phyloP scores from a whole-genome alignment of 2,888 invertebrate species.

The Drosophila putrida region DNA sequence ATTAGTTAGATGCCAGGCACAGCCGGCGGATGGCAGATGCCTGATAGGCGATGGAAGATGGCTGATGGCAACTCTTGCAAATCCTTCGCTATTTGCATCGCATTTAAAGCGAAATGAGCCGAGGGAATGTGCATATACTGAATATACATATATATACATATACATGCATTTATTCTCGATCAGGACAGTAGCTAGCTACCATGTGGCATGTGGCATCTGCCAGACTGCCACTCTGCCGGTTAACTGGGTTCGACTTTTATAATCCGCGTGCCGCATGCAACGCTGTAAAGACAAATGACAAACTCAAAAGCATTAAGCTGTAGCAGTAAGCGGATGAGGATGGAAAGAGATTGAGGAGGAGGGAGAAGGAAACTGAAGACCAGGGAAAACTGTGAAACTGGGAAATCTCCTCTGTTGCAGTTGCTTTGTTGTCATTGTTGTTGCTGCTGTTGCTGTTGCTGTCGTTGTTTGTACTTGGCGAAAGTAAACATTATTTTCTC shows the following conservation, averaged over 20 bases:
- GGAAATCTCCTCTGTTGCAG: slow-evolving; percentile 23
- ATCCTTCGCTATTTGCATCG: slow-evolving; percentile 63
- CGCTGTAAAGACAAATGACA: slow-evolving; percentile 75
- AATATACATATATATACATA: background rate
- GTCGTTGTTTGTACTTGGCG: slow-evolving; percentile 56
- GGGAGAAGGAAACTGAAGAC: slow-evolving; percentile 1
- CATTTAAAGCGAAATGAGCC: slow-evolving; percentile 33
- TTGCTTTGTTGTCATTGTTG: slow-evolving; percentile 47
- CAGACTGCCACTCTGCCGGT: slow-evolving; percentile 39
- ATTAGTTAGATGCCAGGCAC: slow-evolving; percentile 63
- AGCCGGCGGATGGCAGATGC: background rate
- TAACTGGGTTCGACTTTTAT: slow-evolving; percentile 77
- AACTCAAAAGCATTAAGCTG: slow-evolving; percentile 78
- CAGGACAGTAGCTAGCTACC: slow-evolving; percentile 1
- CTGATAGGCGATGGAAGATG: background rate
- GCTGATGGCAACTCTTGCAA: slow-evolving; percentile 19
- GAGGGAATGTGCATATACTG: slow-evolving; percentile 8
- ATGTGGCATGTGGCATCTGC: slow-evolving; percentile 46
- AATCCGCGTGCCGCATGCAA: slow-evolving; percentile 70
- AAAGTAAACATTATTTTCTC: slow-evolving; percentile 76
- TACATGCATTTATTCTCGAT: slow-evolving; percentile 7
- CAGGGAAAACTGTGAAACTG: slow-evolving; percentile 5
- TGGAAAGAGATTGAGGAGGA: background rate
- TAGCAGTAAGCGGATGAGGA: slow-evolving; percentile 4
- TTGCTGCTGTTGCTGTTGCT: slow-evolving; percentile 29